These are phyloP conservation scores for Tetheella fluctuosa DNA, from an alignment of 2,888 invertebrate genomes.

Conservation along the genomic window DNA sequence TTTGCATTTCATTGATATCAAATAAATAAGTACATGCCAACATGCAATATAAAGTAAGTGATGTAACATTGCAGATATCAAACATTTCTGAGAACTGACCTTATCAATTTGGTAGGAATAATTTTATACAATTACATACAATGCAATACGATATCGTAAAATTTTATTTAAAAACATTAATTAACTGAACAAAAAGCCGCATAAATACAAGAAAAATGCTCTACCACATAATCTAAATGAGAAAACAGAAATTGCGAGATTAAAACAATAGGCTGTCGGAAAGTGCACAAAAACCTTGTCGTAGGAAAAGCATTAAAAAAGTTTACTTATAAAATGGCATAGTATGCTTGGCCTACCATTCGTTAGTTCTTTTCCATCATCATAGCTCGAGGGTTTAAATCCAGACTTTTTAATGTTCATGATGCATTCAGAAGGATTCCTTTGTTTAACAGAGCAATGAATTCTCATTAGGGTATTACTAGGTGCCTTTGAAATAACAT, in stretches of 20 bases:
- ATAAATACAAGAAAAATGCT: constrained; percentile 36
- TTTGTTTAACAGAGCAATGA: constrained; percentile 70
- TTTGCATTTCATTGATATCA: no score
- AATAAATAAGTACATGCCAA: neutral
- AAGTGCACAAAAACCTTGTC: constrained; percentile 42
- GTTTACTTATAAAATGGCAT: constrained; percentile 57
- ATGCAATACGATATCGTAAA: constrained; percentile 14
- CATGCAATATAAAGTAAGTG: neutral
- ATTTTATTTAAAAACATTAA: constrained; percentile 16
- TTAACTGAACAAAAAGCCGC: constrained; percentile 19
- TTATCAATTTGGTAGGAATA: neutral
- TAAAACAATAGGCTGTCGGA: constrained; percentile 53
- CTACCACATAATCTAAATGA: constrained; percentile 44
- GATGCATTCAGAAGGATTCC: constrained; percentile 69
- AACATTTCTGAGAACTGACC: neutral
- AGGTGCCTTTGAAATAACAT: constrained; percentile 72
- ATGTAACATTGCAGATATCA: neutral
- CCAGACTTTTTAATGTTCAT: constrained; percentile 66
- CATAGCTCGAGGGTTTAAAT: constrained; percentile 56
- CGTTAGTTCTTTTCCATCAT: constrained; percentile 57
- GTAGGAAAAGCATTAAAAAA: constrained; percentile 47
- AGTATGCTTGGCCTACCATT: constrained; percentile 48
- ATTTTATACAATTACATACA: neutral
- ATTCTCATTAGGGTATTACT: constrained; percentile 76
- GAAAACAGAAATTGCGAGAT: constrained; percentile 49